A percentile compares a stretch with the other conserved stretches of the same genome.
Evolutionary conservation across 92 coral and sea anemone genomes (phyloP).

Genomic region (Pocillopora meandrina): DNA sequence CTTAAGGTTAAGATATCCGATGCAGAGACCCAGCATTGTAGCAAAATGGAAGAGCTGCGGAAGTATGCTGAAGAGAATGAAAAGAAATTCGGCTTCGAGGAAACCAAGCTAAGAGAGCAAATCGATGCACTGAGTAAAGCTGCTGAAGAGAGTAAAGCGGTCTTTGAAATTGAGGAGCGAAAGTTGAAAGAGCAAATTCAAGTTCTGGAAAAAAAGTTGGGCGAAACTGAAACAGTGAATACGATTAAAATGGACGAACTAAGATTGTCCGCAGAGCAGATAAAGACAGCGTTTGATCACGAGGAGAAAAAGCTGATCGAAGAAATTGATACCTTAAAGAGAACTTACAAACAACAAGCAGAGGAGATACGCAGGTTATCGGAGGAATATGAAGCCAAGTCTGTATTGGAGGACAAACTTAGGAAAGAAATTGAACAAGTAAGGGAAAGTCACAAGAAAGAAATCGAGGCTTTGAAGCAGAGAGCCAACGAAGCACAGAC

Average conservation of each 20-base stretch:
- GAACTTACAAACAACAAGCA: conserved; percentile 53
- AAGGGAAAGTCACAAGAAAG: conserved; percentile 46
- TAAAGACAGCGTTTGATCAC: conserved; percentile 44
- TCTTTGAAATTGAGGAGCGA: conserved; percentile 62
- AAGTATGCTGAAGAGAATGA: conserved; percentile 51
- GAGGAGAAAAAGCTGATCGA: conserved; percentile 57
- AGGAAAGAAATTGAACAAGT: conserved; percentile 45
- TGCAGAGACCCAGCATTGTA: conserved; percentile 44
- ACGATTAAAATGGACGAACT: conserved; percentile 44
- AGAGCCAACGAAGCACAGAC: conserved; percentile 23
- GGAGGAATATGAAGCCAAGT: conserved; percentile 13
- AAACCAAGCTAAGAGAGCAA: conserved; percentile 36
- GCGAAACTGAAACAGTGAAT: conserved; percentile 61
- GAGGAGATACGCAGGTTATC: conserved; percentile 47
- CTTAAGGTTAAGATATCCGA: conserved; percentile 45
- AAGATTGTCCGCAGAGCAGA: conserved; percentile 40
- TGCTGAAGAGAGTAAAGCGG: conserved; percentile 51
- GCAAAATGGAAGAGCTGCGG: conserved; percentile 53
- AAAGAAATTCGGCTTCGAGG: conserved; percentile 33
- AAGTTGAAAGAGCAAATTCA: conserved; percentile 65
- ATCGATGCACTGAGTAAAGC: conserved; percentile 43
- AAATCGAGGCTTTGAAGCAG: conserved; percentile 36
- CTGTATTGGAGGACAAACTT: conserved; percentile 26
- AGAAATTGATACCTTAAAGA: conserved; percentile 42
- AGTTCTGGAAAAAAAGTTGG: conserved; percentile 39